Percentiles rank a stretch among this genome's conserved stretches.
Conservation (phyloP, 2,113 vertebrate genomes). For the Columbina picui region DNA sequence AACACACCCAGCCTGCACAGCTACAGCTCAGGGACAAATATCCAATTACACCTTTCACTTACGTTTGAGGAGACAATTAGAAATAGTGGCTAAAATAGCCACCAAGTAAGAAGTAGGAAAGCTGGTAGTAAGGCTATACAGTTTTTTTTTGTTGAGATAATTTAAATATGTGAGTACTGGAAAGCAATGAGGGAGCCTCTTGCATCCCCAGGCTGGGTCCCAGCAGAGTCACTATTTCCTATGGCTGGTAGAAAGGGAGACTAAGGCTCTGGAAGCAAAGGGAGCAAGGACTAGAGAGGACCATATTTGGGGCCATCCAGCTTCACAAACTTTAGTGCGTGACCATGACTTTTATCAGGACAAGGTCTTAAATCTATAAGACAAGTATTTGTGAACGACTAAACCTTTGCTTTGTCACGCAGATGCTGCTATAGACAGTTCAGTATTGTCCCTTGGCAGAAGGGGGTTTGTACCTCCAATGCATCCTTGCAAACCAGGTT, state of each 20-base stretch:
- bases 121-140: neutral
- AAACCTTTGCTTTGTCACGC: neutral
- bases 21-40: neutral
- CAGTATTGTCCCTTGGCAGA: neutral
- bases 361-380: neutral
- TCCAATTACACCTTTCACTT: neutral
- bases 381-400: neutral
- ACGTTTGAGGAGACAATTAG: neutral
- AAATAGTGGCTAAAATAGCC: neutral
- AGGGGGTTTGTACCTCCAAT: neutral
- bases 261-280: neutral
- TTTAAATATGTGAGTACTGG: neutral
- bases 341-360: neutral
- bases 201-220: neutral
- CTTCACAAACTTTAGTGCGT: neutral
- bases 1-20: neutral
- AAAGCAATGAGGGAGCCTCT: neutral
- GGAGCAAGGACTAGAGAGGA: neutral
- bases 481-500: neutral
- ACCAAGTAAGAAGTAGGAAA: neutral
- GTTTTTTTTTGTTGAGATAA: neutral
- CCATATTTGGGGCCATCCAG: neutral
- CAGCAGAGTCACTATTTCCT: neutral
- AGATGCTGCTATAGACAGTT: neutral
- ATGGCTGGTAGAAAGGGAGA: accelerated